These are phyloP conservation scores for Alaudala cheleensis DNA, from an alignment of 2,113 vertebrate species.

Conservation along the genomic window DNA sequence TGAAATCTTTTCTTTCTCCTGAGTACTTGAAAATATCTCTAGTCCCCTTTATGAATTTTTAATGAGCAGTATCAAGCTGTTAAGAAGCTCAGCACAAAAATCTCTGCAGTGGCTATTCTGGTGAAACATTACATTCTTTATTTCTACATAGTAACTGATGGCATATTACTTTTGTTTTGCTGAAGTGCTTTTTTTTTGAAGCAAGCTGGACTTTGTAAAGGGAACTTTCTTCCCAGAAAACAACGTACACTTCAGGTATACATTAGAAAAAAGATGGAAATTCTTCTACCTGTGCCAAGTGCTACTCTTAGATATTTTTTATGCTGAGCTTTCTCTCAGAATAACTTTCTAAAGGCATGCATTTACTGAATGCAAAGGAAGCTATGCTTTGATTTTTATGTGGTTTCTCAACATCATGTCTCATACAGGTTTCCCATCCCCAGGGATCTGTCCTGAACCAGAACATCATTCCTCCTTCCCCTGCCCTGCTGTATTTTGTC, in stretches of 20 bases:
- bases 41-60: background rate
- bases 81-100: background rate
- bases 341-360: background rate
- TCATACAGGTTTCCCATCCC: background rate
- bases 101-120: background rate
- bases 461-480: background rate
- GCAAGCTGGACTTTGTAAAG: background rate
- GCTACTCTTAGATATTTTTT: background rate
- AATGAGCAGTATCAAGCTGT: background rate
- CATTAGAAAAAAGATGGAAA: background rate
- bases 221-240: background rate
- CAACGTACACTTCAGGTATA: background rate
- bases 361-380: background rate
- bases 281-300: background rate
- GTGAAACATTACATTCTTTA: background rate
- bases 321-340: background rate
- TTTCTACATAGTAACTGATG: background rate
- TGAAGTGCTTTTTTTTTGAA: background rate
- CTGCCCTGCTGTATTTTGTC: background rate
- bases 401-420: background rate
- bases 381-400: background rate
- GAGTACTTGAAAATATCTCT: background rate
- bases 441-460: background rate
- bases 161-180: background rate
- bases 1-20: background rate